These are phyloP conservation scores for Cyclophora albipunctata DNA, from an alignment of 2,888 invertebrate genomes.

Conservation along the genomic window DNA sequence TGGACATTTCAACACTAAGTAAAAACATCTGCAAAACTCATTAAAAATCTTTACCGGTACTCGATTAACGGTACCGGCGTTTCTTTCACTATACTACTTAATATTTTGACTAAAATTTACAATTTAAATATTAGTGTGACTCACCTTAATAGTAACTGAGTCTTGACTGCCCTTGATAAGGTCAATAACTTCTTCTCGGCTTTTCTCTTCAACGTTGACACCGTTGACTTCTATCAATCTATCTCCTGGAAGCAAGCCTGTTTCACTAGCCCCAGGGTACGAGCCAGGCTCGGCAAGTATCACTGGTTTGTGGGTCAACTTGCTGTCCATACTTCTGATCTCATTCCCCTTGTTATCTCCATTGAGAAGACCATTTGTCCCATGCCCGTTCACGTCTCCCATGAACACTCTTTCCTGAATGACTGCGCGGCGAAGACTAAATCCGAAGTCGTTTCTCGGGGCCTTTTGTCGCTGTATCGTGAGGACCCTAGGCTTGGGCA, in stretches of 20 bases:
- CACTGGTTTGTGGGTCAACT: slow-evolving; percentile 80
- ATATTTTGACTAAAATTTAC: slow-evolving; percentile 1
- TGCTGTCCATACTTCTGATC: slow-evolving; percentile 45
- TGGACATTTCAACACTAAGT: slow-evolving; percentile 8
- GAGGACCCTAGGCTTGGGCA: slow-evolving; percentile 84
- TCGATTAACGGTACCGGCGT: slow-evolving; percentile 3
- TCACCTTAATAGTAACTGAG: slow-evolving; percentile 88
- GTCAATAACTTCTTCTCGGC: slow-evolving; percentile 94
- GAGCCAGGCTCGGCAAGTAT: slow-evolving; percentile 94
- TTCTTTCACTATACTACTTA: neutral
- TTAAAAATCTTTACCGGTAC: neutral
- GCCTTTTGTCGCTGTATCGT: slow-evolving; percentile 86
- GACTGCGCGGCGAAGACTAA: slow-evolving; percentile 91
- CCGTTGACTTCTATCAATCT: slow-evolving; percentile 93
- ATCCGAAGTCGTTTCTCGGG: slow-evolving; percentile 94
- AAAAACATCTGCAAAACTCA: too few relatives aligned
- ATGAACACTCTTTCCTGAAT: slow-evolving; percentile 80
- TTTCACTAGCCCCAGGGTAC: slow-evolving; percentile 83
- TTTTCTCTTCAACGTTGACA: slow-evolving; percentile 87
- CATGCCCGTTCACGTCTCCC: slow-evolving; percentile 53
- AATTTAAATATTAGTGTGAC: slow-evolving; percentile 26
- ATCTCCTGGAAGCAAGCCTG: slow-evolving; percentile 95
- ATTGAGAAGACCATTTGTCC: slow-evolving; percentile 42
- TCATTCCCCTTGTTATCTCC: slow-evolving; percentile 57
- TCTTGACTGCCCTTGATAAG: slow-evolving; percentile 91